phyloP scores from a whole-genome alignment of 2,113 vertebrate species.

The Pyrgilauda ruficollis region DNA sequence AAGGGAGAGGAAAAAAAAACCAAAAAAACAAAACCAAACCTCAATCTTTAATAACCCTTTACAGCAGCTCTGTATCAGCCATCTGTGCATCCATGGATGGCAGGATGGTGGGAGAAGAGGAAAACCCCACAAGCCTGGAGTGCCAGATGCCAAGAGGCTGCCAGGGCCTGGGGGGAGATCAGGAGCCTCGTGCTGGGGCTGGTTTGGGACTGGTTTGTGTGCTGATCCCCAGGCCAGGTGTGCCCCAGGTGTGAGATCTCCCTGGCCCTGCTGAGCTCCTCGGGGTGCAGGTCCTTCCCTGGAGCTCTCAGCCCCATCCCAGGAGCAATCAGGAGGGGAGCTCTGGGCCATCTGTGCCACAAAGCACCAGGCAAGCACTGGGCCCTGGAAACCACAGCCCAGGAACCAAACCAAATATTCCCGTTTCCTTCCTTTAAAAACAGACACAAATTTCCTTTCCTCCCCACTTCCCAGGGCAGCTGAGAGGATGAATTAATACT shows the following conservation, averaged over 20 bases:
- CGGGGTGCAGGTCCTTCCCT: neutral
- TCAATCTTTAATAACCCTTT: neutral
- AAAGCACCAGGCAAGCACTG: neutral
- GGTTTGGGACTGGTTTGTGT: neutral
- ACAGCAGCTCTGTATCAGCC: neutral
- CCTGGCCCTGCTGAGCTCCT: neutral
- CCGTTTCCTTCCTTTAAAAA: neutral
- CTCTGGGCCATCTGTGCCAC: neutral
- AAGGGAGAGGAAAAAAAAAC: neutral
- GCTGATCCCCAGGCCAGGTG: neutral
- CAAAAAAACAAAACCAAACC: too few species aligned
- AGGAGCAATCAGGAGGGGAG: fast-evolving
- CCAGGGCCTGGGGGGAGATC: fast-evolving
- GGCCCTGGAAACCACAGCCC: neutral
- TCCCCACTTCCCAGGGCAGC: neutral
- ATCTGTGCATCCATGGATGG: neutral
- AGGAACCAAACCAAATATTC: neutral
- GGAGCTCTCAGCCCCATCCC: neutral
- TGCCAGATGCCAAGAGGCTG: neutral
- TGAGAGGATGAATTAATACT: neutral
- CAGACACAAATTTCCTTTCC: neutral
- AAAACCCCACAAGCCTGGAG: neutral
- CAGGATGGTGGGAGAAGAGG: neutral
- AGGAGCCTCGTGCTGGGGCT: neutral
- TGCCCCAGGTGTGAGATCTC: neutral